A percentile compares a stretch with the other conserved stretches of the same genome.
These are phyloP conservation scores for Spilarctia lutea DNA, from an alignment of 2,888 invertebrate species.

Conservation along the genomic window DNA sequence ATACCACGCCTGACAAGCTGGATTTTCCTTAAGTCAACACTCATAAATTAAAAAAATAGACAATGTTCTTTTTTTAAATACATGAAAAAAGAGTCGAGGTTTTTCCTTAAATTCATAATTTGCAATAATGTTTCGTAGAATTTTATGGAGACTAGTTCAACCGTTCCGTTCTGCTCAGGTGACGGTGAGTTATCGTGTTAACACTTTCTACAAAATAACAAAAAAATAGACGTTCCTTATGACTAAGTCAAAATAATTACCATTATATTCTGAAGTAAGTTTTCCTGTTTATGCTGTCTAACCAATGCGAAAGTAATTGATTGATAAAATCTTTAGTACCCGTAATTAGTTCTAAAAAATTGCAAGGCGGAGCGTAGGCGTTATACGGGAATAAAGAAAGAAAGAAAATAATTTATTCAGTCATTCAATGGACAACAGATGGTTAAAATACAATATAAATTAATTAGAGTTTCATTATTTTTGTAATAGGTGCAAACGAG, in stretches of 20 bases:
- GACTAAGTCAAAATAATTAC: background rate
- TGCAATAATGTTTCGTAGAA: background rate
- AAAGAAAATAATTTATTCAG: too few species aligned
- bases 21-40: too few species aligned
- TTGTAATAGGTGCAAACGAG: too few species aligned
- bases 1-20: too few species aligned
- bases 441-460: too few species aligned
- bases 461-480: too few species aligned
- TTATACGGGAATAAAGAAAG: too few species aligned
- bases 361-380: too few species aligned
- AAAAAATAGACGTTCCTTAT: background rate
- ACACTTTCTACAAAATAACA: conserved; percentile 2
- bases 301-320: background rate
- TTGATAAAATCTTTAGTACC: background rate
- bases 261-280: background rate
- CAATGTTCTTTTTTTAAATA: too few species aligned
- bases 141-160: background rate
- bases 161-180: background rate
- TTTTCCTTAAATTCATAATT: background rate
- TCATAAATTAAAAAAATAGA: too few species aligned
- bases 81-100: too few species aligned
- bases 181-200: background rate
- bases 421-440: too few species aligned
- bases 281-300: background rate
- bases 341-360: background rate